These are phyloP conservation scores for Mustela erminea DNA, from an alignment of 2,797 vertebrate genomes.

Conservation along the genomic window DNA sequence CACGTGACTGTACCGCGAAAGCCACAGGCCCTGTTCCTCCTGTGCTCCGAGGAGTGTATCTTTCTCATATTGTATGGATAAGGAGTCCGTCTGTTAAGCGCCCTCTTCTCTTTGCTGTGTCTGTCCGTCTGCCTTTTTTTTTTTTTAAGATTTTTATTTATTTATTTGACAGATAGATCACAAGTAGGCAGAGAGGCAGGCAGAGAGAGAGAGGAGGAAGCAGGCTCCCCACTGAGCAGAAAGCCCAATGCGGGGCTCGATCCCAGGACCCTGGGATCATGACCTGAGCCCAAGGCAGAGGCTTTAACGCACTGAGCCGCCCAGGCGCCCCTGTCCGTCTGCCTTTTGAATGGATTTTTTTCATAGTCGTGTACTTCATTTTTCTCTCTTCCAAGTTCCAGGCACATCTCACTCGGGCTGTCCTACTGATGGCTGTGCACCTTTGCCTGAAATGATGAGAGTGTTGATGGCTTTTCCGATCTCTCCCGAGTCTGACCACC, in stretches of 20 bases:
- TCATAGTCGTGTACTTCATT: not conserved
- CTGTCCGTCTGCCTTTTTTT: not conserved
- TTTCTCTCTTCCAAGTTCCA: not conserved
- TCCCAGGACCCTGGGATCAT: no score
- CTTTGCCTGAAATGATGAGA: not conserved
- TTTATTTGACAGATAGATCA: no score
- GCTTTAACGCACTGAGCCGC: no score
- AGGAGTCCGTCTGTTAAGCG: not conserved
- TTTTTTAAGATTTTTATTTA: not conserved
- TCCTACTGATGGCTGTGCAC: not conserved
- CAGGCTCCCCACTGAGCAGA: no score
- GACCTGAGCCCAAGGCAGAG: no score
- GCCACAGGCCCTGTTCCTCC: not conserved
- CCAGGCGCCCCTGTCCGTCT: not conserved
- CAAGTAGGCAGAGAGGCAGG: no score
- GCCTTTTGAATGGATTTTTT: not conserved
- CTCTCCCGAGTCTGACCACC: not conserved
- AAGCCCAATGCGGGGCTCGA: no score
- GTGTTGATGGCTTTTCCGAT: not conserved
- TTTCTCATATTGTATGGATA: not conserved
- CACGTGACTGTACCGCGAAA: not conserved
- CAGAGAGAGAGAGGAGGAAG: no score
- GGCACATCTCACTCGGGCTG: not conserved
- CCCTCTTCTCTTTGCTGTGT: constrained; percentile 4
- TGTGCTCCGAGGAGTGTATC: not conserved